Evolutionary conservation across 2,888 invertebrate genomes (phyloP).

Genomic region (Lepidocyrtoides sp.): DNA sequence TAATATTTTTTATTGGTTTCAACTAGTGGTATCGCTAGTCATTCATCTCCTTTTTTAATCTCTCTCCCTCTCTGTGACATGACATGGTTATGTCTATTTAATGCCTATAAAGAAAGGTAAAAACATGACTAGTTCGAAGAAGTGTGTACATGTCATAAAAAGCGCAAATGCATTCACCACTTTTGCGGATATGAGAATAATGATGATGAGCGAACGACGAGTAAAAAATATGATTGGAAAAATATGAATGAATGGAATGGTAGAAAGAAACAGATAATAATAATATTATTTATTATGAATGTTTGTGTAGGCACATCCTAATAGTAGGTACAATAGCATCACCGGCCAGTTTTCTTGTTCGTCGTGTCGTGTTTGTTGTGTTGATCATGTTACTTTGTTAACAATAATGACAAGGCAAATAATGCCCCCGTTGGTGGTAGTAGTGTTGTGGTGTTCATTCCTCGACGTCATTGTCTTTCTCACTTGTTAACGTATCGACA

Average conservation of each 20-base stretch:
- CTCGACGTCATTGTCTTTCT: constrained; percentile 65
- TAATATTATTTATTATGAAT: constrained; percentile 41
- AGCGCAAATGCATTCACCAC: constrained; percentile 20
- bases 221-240: constrained; percentile 53
- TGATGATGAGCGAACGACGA: constrained; percentile 43
- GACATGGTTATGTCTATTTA: constrained; percentile 1
- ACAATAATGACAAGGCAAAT: constrained; percentile 40
- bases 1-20: constrained; percentile 33
- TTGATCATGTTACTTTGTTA: constrained; percentile 30
- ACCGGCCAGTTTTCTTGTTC: constrained; percentile 7
- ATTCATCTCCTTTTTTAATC: constrained; percentile 26
- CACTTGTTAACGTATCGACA: constrained; percentile 69
- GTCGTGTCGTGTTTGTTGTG: constrained; percentile 5
- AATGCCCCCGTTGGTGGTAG: constrained; percentile 29
- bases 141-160: constrained; percentile 18
- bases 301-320: constrained; percentile 24
- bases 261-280: no score
- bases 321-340: background rate
- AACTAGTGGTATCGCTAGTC: constrained; percentile 34
- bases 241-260: constrained; percentile 30
- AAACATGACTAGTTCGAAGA: background rate
- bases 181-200: constrained; percentile 70
- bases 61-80: constrained; percentile 5
- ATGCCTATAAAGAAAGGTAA: background rate
- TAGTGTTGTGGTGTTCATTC: constrained; percentile 37